A percentile compares a stretch with the other conserved stretches of the same genome.
Conservation (phyloP, 2,888 invertebrate genomes). For the Nomada flava region DNA sequence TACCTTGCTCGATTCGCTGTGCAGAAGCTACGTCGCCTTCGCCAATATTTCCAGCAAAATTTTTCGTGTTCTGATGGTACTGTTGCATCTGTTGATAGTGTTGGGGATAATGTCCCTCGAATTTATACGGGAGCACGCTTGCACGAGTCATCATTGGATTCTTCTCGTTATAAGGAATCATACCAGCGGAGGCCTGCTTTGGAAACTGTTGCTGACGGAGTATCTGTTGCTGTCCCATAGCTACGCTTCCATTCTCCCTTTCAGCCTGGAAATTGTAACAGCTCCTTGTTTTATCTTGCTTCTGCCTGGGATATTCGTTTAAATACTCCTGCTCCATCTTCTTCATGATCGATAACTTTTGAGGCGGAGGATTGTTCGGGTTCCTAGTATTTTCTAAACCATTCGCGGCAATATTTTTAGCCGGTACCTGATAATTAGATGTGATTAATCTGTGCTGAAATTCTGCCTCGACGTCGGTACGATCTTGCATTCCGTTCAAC, state of each 20-base stretch:
- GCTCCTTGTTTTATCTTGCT: conserved; percentile 19
- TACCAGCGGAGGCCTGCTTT: background rate
- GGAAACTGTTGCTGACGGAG: conserved; percentile 5
- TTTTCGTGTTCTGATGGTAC: conserved; percentile 51
- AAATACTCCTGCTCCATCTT: conserved; percentile 14
- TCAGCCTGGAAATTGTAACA: conserved; percentile 64
- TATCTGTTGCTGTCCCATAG: background rate
- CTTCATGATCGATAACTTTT: conserved; percentile 35
- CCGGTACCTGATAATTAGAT: background rate
- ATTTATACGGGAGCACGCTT: conserved; percentile 15
- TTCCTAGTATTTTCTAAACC: conserved; percentile 76
- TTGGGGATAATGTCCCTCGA: conserved; percentile 33
- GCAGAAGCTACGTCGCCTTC: conserved; percentile 49
- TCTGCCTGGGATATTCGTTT: conserved; percentile 68
- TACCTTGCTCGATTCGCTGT: conserved; percentile 18
- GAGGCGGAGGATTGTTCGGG: conserved; percentile 66
- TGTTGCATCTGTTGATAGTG: conserved; percentile 64
- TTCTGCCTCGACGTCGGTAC: conserved; percentile 41
- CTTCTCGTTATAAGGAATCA: conserved; percentile 30
- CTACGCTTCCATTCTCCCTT: conserved; percentile 57
- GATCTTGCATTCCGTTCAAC: conserved; percentile 76
- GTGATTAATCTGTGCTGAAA: conserved; percentile 13
- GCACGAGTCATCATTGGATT: conserved; percentile 22
- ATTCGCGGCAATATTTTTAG: conserved; percentile 68
- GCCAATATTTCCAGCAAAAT: conserved; percentile 41